Percentiles rank a stretch among this genome's conserved stretches.
Evolutionary conservation across 2,888 invertebrate species (phyloP).

Genomic region (Graphium colonna): DNA sequence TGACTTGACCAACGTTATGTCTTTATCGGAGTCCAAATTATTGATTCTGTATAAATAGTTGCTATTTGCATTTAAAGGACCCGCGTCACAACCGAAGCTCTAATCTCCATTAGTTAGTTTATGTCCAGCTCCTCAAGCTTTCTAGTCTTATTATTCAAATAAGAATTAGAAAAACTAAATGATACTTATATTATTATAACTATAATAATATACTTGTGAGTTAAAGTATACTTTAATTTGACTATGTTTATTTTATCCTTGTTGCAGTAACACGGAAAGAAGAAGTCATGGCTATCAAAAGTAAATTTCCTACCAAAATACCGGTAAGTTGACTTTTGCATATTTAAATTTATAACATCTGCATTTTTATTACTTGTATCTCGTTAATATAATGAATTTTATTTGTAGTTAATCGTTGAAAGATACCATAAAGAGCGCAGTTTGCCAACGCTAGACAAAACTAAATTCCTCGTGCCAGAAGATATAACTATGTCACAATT

Average conservation of each 20-base stretch:
- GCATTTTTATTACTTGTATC: neutral
- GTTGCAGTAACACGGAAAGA: slow-evolving; percentile 84
- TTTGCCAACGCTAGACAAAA: slow-evolving; percentile 89
- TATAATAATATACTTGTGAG: slow-evolving; percentile 1
- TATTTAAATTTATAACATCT: neutral
- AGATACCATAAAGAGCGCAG: slow-evolving; percentile 88
- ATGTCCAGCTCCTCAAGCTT: too few species aligned
- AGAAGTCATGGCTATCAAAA: slow-evolving; percentile 88
- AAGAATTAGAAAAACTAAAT: too few species aligned
- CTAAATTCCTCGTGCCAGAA: slow-evolving; percentile 93
- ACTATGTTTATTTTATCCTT: slow-evolving; percentile 22
- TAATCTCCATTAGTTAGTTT: too few species aligned
- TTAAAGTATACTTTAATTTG: neutral
- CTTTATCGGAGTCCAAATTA: slow-evolving; percentile 13
- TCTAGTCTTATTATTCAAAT: too few species aligned
- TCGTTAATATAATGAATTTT: too few species aligned
- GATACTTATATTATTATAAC: too few species aligned
- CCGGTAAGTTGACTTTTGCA: slow-evolving; percentile 80
- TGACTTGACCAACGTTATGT: slow-evolving; percentile 32
- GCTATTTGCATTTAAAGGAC: slow-evolving; percentile 2
- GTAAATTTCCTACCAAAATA: slow-evolving; percentile 89
- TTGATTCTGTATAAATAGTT: slow-evolving; percentile 2
- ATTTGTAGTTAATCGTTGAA: slow-evolving; percentile 88
- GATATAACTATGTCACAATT: slow-evolving; percentile 95
- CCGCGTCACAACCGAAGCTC: too few species aligned